Evolutionary conservation across 2,113 vertebrate species (phyloP), one percentile per base, ranked within the genome.

Genomic region (Sula dactylatra): DNA sequence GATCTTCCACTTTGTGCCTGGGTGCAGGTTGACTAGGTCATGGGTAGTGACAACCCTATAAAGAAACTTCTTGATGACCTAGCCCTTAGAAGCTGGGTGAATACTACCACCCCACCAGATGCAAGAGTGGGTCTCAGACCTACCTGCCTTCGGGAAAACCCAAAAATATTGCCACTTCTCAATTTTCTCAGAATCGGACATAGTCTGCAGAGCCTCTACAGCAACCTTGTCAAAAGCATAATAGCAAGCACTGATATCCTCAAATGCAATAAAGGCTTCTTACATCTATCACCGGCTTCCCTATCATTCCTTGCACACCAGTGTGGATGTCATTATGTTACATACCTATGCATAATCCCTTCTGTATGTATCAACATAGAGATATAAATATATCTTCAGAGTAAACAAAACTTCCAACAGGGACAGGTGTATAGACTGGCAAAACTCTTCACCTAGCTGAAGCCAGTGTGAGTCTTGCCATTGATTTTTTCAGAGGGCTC

Each of bases 151-250:
- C 54, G 64, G 22, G 36, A 62, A 77, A 93, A 56, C 17, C 42
- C 7, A 4, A 11, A 27, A 80, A 77, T 54, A 5, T 20, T 86
- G 10, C 38, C 17, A 1, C 32, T 80, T 61, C 27, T 81, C 25
- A 2, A 1, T 20, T 45, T 72, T 27, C 78, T 90, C 0, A 1
- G n/a, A 8, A 54, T 58, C 0, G 0, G 66, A 21, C 3, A 4
- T 13, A 7, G 32, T 16, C 31, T 36, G 50, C 36, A n/a, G 31
- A 22, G 25, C 19, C n/a, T 52, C 12, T 16, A 34, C 6, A 56
- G 16, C 40, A 80, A 8, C 55, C 36, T 24, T 54, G 31, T 26
- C 56, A 45, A 81, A 91, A 88, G 11, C 17, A 25, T 21, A 44
- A 55, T 11, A 27, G 38, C 36, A 79, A 82, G 32, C 0, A 3